Evolutionary conservation across 2,888 invertebrate species (phyloP), one percentile per base, ranked within the genome.

Genomic region (Aporophyla nigra): DNA sequence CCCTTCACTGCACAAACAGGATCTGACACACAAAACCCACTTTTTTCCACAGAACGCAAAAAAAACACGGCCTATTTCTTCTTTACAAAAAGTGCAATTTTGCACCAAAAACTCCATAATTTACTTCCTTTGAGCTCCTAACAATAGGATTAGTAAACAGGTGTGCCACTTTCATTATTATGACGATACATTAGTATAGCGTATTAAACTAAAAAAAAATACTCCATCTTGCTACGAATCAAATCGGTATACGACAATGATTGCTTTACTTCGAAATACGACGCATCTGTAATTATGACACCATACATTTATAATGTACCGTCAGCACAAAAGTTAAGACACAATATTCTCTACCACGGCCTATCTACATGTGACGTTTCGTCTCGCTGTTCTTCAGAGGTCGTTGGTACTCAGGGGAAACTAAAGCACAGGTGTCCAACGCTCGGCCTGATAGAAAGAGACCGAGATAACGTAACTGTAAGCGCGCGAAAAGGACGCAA

Each of bases 341-440:
- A 80, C 79, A 93, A 87, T 90, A 87, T 95, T 82, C 86, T 80
- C 73, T 90, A 84, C 77, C 74, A 69, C 79, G 73, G 83, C 83
- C 89, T 85, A 83, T 84, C 79, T 73, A 88, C 91, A 88, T 96
- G 92, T 86, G 93, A 86, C 92, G 85, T 94, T 95, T 91, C 85
- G 90, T 86, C 87, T 87, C 90, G 90, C 84, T 88, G 85, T 84
- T 78, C 71, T 87, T 88, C 92, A 96, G 96, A 96, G 96, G 96
- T 96, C 96, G 96, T 96, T 96, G 96, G 96, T 96, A 96, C 96
- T 96, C 95, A 93, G 95, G 96, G 96, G 96, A 96, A 96, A 96
- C 96, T 96, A 95, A 96, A 96, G 96, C 96, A 96, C 96, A 96
- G 96, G 96, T 96, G 96, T 96, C 96, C 96, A 96, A 95, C 96